Evolutionary conservation across 2,113 vertebrate species (phyloP).

Genomic region (Crotalus tigris): DNA sequence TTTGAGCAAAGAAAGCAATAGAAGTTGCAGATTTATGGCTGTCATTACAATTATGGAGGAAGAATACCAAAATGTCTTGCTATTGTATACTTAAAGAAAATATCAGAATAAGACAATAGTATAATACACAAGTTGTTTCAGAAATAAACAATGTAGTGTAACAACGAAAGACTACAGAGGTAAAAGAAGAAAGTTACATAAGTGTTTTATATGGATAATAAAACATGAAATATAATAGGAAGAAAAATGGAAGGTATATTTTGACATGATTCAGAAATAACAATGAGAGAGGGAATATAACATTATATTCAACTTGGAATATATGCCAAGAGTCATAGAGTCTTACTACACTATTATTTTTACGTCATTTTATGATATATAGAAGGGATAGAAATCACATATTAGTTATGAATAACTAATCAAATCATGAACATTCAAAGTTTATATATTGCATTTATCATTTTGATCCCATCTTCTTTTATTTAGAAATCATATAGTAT

Average conservation of each 20-base stretch:
- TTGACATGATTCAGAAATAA: not conserved
- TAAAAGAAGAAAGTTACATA: not conserved
- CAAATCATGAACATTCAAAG: not conserved
- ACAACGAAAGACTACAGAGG: not conserved
- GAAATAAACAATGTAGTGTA: constrained; percentile 8
- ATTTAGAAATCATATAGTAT: not conserved
- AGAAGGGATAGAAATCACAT: not conserved
- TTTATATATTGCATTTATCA: not conserved
- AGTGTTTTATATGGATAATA: not conserved
- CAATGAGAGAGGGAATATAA: not conserved
- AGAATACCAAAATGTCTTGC: not conserved
- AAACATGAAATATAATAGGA: constrained; percentile 4
- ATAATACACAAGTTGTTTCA: not conserved
- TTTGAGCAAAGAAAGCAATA: constrained; percentile 1
- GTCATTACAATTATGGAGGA: not conserved
- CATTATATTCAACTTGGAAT: not conserved
- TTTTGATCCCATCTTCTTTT: not conserved
- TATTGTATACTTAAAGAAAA: not conserved
- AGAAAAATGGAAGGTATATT: not conserved
- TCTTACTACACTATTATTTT: not conserved
- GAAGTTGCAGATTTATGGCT: not conserved
- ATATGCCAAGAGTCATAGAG: not conserved
- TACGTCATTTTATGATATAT: not conserved
- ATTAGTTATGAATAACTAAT: not conserved
- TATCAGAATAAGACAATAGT: not conserved